phyloP scores from a whole-genome alignment of 2,113 vertebrate genomes.

The Serilophus lunatus region DNA sequence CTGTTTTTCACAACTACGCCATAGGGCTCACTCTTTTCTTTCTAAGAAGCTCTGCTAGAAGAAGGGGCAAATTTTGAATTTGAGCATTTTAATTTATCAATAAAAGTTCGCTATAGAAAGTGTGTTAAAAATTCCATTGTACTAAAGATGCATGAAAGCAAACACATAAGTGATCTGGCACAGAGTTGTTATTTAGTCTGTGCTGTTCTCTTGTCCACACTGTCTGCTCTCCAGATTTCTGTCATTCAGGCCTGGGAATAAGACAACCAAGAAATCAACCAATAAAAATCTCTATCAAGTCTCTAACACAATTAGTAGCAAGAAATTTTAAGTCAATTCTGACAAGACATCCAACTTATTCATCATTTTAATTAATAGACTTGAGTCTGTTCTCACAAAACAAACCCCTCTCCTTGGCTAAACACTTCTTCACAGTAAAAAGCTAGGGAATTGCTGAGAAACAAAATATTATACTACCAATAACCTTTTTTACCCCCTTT shows the following conservation, averaged over 20 bases:
- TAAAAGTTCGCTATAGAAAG: background rate
- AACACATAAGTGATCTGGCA: background rate
- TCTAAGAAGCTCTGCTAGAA: background rate
- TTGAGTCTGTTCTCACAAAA: background rate
- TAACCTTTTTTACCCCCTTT: fast-evolving
- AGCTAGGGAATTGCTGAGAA: background rate
- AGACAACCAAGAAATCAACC: background rate
- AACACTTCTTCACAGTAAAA: background rate
- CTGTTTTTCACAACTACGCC: background rate
- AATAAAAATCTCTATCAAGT: background rate
- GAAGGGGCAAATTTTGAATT: background rate
- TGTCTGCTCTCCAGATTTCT: background rate
- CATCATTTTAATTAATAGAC: background rate
- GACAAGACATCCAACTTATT: background rate
- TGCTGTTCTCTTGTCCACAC: background rate
- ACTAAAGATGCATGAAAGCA: background rate
- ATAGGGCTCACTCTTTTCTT: background rate
- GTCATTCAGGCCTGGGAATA: background rate
- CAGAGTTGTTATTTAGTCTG: background rate
- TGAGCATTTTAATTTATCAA: background rate
- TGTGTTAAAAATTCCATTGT: background rate
- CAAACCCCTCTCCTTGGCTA: background rate
- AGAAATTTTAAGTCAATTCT: background rate
- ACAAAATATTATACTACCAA: background rate
- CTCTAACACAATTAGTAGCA: background rate